Base-by-base conservation (phyloP, 1,140 invertebrate species). In the Papilio glaucus region DNA sequence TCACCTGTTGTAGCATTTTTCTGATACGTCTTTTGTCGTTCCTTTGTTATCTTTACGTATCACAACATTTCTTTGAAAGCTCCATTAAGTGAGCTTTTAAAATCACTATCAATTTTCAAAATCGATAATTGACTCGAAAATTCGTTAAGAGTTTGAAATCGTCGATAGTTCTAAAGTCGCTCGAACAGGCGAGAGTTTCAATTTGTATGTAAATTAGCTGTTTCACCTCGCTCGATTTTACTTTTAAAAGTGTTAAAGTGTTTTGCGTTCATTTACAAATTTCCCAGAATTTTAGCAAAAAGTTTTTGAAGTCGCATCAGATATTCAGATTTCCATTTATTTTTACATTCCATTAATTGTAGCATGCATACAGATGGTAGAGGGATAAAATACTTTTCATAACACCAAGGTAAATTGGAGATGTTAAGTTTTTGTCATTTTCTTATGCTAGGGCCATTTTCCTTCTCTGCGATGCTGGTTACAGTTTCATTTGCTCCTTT, bases 61-160 rank as follows among this genome's bases (percentile, higher is more conserved):
- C 6, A 33, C 6, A 33, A 33, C 6, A 33, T 33, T 3, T 2
- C 29, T 33, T 6, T 33, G 13, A n/a, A 5, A 42, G 13, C 41
- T 42, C 12, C 0, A 41, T 41, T 41, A 12, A 41, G 0, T 3
- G 39, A 10, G 13, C 39, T 6, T 33, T 33, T 42, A 42, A 42
- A 42, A 42, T 42, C 4, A 42, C 41, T 3, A 42, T n/a, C 0
- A 5, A n/a, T 13, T 33, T 33, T n/a, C 1, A 4, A 1, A 42
- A 53, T 53, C 45, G 45, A 53, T 53, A 53, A 53, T 53, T 53
- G 18, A 53, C 45, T 53, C 8, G 45, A 53, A 53, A 53, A 53
- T 53, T 53, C 45, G 45, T 53, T 53, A 53, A 53, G 18, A 53
- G 45, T 9, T 53, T 53, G 21, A 53, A 45, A 45, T 18, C 45